phyloP scores from a whole-genome alignment of 2,113 vertebrate genomes.

The Malaclemys terrapin region DNA sequence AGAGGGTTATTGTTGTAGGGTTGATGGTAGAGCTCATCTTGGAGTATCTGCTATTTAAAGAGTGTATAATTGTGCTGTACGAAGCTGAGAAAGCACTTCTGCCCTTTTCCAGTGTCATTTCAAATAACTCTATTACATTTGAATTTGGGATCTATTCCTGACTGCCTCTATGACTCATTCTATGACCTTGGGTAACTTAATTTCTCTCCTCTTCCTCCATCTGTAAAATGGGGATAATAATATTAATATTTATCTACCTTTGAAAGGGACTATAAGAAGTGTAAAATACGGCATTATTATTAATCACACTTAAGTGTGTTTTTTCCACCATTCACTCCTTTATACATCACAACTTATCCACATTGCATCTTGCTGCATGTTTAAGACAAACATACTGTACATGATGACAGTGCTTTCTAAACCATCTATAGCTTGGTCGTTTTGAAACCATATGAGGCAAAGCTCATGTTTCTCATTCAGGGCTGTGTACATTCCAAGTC shows the following conservation, averaged over 20 bases:
- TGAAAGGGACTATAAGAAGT: background rate
- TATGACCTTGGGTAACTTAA: conserved; percentile 34
- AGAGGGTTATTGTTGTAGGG: background rate
- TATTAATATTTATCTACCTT: background rate
- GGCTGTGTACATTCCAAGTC: background rate
- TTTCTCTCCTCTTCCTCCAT: conserved; percentile 16
- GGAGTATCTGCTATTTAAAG: conserved; percentile 3
- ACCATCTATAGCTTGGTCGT: conserved; percentile 16
- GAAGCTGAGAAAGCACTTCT: background rate
- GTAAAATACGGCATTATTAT: background rate
- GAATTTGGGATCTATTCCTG: background rate
- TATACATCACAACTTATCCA: background rate
- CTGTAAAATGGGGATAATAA: conserved; percentile 7
- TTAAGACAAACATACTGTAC: background rate
- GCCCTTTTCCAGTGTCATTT: background rate
- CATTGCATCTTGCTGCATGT: background rate
- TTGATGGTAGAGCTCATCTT: background rate
- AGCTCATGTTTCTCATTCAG: background rate
- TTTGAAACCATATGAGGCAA: conserved; percentile 13
- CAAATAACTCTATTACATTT: conserved; percentile 11
- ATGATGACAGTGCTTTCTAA: conserved; percentile 9
- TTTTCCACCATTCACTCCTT: background rate
- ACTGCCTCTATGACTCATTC: background rate
- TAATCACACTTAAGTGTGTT: background rate
- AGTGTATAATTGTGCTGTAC: background rate